phyloP scores from a whole-genome alignment of 30 jellyfish, hydroid and myxozoan genomes.

The Pseudorhiza aurosa region DNA sequence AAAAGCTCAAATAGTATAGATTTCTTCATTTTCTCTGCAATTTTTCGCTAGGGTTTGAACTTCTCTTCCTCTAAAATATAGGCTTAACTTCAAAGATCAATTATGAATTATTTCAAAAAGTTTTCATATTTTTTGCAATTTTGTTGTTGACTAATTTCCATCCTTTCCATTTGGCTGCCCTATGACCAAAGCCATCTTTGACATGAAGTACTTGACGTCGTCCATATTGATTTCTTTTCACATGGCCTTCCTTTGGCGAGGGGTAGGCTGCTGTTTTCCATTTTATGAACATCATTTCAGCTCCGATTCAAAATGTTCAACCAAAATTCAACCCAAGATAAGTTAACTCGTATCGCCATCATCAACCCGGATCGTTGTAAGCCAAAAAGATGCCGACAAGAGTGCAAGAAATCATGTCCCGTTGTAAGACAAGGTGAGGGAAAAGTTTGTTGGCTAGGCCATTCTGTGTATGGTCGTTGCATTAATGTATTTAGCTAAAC shows the following conservation, averaged over 20 bases:
- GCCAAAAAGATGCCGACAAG: conserved; percentile 99
- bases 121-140: too few relatives aligned
- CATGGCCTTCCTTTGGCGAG: conserved; percentile 61
- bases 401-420: conserved; percentile 98
- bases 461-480: too few relatives aligned
- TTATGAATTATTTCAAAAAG: not conserved
- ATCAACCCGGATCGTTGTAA: conserved; percentile 97
- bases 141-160: too few relatives aligned
- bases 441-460: too few relatives aligned
- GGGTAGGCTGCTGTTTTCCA: not conserved
- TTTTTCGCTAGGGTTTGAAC: too few relatives aligned
- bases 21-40: not conserved
- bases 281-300: not conserved
- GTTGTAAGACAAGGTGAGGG: conserved; percentile 99
- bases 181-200: not conserved
- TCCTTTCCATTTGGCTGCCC: not conserved
- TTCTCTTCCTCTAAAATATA: too few relatives aligned
- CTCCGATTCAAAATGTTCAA: conserved; percentile 1
- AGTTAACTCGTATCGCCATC: conserved; percentile 97
- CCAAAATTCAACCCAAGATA: conserved; percentile 76
- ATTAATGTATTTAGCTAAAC: too few relatives aligned
- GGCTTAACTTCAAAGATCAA: not conserved
- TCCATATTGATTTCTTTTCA: conserved; percentile 25
- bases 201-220: conserved; percentile 37
- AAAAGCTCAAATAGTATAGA: not conserved